Evolutionary conservation across 2,113 vertebrate genomes (phyloP), one percentile per base, ranked within the genome.

Genomic region (Gavialis gangeticus): DNA sequence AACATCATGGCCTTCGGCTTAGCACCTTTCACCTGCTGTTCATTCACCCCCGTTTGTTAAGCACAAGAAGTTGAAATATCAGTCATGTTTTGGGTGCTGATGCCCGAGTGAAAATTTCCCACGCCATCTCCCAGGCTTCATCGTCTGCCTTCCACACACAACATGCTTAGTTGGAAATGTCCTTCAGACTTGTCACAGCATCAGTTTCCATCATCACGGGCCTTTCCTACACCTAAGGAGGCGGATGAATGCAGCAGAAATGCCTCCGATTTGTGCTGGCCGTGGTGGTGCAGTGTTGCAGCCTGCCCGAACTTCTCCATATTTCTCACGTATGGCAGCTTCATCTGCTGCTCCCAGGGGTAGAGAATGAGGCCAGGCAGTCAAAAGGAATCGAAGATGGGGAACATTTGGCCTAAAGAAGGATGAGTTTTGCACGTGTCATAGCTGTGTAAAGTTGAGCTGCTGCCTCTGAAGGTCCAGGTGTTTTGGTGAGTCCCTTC

Each of bases 391-490:
- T 9, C 55, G 34, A 71, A 66, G n/a, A 69, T 95, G 94, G 77
- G 87, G 79, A 82, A 77, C 14, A 5, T 79, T 88, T 6, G 6
- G 14, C 16, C 27, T 69, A 27, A 17, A 46, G 82, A 69, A 85
- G 87, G 79, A 64, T 46, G 46, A 87, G 87, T 77, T 82, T 86
- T 77, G 87, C 80, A 92, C 76, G 46, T 73, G 67, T 71, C 79
- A 55, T 3, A 66, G 75, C 77, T 16, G 37, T 64, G 66, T n/a
- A 63, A 64, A 58, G 46, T 64, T 46, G 64, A 94, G 92, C 78
- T 2, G 0, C 75, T 62, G 30, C 87, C 87, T 34, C 80, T 79
- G 60, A 75, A 62, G 58, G 80, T 92, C 79, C 24, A 76, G 57
- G 87, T 63, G 77, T 60, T 76, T 79, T 89, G 82, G 67, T 81